Conservation (phyloP, 2,888 invertebrate genomes). For the Drosophila hamatofila region DNA sequence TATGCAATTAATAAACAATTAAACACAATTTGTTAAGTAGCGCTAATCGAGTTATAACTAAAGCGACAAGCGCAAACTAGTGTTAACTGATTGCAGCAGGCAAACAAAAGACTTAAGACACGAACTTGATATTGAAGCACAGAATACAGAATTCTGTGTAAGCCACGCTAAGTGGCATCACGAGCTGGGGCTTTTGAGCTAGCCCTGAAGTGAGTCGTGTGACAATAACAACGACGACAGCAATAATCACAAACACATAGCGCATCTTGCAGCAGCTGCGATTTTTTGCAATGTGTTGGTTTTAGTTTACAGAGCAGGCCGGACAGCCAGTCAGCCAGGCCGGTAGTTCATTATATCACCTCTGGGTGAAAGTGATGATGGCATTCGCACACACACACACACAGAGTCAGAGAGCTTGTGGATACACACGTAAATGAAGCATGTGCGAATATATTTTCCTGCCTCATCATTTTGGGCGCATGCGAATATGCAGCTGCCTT, state of each 20-base stretch:
- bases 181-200: slow-evolving; percentile 22
- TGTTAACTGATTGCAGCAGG: slow-evolving; percentile 36
- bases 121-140: slow-evolving; percentile 31
- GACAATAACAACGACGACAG: slow-evolving; percentile 13
- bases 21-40: slow-evolving; percentile 42
- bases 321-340: slow-evolving; percentile 40
- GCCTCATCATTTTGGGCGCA: slow-evolving; percentile 57
- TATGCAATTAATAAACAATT: slow-evolving; percentile 54
- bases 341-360: slow-evolving; percentile 81
- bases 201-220: slow-evolving; percentile 1
- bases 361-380: slow-evolving; percentile 83
- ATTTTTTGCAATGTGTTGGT: slow-evolving; percentile 44
- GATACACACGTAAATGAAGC: slow-evolving; percentile 45
- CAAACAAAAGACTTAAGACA: slow-evolving; percentile 55
- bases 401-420: slow-evolving; percentile 12
- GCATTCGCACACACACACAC: slow-evolving; percentile 59
- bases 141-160: slow-evolving; percentile 20
- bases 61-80: slow-evolving; percentile 20
- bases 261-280: slow-evolving; percentile 43
- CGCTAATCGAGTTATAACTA: slow-evolving; percentile 65
- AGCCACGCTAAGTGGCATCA: slow-evolving; percentile 46
- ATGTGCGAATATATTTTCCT: slow-evolving; percentile 76
- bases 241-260: slow-evolving; percentile 13
- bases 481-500: background rate
- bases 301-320: slow-evolving; percentile 57